A percentile compares a stretch with the other conserved stretches of the same genome.
Evolutionary conservation across 2,113 vertebrate genomes (phyloP).

Genomic region (Engraulis encrasicolus): DNA sequence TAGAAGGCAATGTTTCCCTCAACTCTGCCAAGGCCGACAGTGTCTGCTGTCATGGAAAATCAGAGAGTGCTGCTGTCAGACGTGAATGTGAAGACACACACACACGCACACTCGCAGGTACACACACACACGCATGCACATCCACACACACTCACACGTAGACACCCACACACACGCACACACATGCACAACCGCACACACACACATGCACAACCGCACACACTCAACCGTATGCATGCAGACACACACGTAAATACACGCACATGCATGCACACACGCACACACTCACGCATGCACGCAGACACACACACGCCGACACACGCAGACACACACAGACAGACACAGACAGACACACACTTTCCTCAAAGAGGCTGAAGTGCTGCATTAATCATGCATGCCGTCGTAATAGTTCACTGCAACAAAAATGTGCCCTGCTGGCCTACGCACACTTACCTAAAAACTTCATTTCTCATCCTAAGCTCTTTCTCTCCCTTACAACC

Average conservation of each 20-base stretch:
- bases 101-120: too few species aligned
- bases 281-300: too few species aligned
- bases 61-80: constrained; percentile 45
- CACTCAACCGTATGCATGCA: background rate
- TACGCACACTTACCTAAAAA: constrained; percentile 1
- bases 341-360: background rate
- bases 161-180: too few species aligned
- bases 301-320: background rate
- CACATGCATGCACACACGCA: too few species aligned
- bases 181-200: background rate
- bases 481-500: background rate
- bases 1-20: constrained; percentile 69
- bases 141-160: background rate
- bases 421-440: constrained; percentile 20
- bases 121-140: background rate
- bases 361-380: background rate
- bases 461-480: constrained; percentile 2
- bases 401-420: background rate
- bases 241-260: background rate
- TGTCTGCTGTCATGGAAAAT: constrained; percentile 77
- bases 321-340: background rate
- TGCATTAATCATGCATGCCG: background rate
- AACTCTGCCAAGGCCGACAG: constrained; percentile 73
- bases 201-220: background rate
- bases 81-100: background rate